Conservation (phyloP, 1,140 invertebrate genomes). For the Magallana ariakensis region DNA sequence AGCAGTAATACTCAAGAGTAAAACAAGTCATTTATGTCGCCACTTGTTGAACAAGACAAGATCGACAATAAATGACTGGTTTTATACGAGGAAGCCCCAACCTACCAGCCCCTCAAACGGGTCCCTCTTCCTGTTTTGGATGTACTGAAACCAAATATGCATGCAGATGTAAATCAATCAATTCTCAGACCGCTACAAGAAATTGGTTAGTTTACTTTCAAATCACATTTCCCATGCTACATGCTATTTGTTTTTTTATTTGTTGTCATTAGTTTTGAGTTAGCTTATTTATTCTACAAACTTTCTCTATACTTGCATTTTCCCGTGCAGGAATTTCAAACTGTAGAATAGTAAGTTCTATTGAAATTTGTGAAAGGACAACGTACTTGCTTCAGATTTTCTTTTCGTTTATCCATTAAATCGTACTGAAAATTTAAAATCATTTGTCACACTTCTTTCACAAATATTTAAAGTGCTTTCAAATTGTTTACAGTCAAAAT, state of each 20-base stretch:
- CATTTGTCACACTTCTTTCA: neutral
- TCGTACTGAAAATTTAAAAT: conserved; percentile 12
- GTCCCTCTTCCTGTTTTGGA: neutral
- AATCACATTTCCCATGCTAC: neutral
- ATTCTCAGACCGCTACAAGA: neutral
- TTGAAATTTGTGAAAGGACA: neutral
- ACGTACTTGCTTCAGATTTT: conserved; percentile 33
- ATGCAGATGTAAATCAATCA: neutral
- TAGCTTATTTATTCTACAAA: neutral
- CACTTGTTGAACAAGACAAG: no score
- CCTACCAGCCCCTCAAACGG: neutral
- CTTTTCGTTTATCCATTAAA: conserved; percentile 10
- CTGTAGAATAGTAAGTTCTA: neutral
- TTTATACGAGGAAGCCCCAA: neutral
- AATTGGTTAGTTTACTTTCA: neutral
- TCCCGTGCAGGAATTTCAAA: neutral
- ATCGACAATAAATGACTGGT: neutral
- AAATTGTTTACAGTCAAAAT: no score
- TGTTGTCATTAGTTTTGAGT: neutral
- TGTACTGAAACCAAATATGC: conserved; percentile 34
- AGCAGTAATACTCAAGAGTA: no score
- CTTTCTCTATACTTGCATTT: conserved; percentile 3
- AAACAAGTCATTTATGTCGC: neutral
- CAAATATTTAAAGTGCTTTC: no score
- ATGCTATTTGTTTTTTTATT: neutral